Evolutionary conservation across 2,113 vertebrate genomes (phyloP).

Genomic region (Platichthys flesus): DNA sequence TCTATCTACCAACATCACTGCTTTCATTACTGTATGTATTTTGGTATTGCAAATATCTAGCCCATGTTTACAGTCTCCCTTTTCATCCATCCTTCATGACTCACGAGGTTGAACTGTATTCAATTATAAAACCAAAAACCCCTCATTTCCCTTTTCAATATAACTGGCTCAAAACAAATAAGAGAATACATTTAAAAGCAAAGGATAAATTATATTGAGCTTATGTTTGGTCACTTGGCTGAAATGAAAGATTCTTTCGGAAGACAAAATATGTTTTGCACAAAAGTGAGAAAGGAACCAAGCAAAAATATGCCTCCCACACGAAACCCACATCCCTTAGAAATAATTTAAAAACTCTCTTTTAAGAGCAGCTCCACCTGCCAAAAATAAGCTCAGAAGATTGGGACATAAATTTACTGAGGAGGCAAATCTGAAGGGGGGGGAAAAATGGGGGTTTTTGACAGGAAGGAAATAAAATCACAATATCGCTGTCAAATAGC

Average conservation of each 20-base stretch:
- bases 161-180: slow-evolving; percentile 27
- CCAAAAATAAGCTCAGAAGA: slow-evolving; percentile 10
- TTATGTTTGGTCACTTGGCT: slow-evolving; percentile 23
- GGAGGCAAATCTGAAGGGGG: neutral
- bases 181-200: neutral
- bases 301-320: neutral
- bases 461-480: neutral
- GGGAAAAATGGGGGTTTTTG: neutral
- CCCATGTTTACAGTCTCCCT: neutral
- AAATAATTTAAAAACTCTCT: slow-evolving; percentile 17
- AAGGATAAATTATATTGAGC: slow-evolving; percentile 22
- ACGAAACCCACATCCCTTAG: neutral
- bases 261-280: slow-evolving; percentile 34
- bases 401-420: neutral
- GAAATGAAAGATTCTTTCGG: slow-evolving; percentile 6
- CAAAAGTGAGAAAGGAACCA: slow-evolving; percentile 13
- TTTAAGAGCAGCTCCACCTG: neutral
- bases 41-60: neutral
- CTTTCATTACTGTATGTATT: neutral
- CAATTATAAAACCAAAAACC: slow-evolving; percentile 9
- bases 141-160: neutral
- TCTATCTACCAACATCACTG: neutral
- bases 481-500: neutral
- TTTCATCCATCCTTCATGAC: neutral
- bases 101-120: neutral